phyloP scores from a whole-genome alignment of 92 coral and sea anemone genomes.

The Porites divaricata region DNA sequence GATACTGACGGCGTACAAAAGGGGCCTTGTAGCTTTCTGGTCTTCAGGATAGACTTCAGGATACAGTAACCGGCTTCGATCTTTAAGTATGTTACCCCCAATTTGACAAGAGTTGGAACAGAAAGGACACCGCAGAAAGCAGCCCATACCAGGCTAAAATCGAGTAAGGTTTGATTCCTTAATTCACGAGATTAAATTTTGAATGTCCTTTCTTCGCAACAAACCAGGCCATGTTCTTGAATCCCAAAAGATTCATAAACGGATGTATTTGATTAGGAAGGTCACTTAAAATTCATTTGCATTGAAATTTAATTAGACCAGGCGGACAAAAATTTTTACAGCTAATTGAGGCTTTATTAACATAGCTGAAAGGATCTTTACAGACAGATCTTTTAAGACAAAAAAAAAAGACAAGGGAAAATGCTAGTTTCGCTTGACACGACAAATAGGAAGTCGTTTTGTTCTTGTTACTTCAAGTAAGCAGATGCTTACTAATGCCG shows the following conservation, averaged over 20 bases:
- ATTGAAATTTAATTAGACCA: slow-evolving; percentile 28
- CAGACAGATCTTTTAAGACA: too few species aligned
- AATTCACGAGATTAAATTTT: neutral
- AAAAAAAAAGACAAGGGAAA: neutral
- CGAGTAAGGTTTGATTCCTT: neutral
- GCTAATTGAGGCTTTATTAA: neutral
- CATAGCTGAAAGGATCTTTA: too few species aligned
- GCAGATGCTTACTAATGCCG: neutral
- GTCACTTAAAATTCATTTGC: slow-evolving; percentile 25
- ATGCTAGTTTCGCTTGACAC: neutral
- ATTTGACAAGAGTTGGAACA: neutral
- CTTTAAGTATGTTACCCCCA: neutral
- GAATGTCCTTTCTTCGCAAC: neutral
- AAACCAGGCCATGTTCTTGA: neutral
- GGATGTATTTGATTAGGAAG: neutral
- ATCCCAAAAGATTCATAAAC: neutral
- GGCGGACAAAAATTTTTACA: slow-evolving; percentile 7
- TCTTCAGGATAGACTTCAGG: neutral
- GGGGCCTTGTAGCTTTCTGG: neutral
- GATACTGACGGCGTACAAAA: neutral
- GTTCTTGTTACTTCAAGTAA: neutral
- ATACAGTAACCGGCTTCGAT: neutral
- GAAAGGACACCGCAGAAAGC: neutral
- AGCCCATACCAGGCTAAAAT: neutral
- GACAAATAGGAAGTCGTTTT: neutral